Evolutionary conservation across 35 echinoderm and acorn worm species (phyloP).

Genomic region (Ophioderma brevispina): DNA sequence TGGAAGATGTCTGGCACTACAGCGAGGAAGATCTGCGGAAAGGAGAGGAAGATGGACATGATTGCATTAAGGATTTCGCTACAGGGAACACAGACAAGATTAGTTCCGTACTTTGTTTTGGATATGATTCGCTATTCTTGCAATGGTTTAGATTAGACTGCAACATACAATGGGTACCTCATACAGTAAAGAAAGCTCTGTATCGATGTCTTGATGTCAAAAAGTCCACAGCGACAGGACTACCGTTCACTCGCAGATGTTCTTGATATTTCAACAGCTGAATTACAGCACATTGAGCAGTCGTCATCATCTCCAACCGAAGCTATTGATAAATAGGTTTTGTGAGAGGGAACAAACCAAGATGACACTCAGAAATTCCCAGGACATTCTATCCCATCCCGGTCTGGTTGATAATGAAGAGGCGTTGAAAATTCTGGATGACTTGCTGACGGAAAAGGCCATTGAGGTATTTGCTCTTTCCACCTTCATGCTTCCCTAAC

Average conservation of each 20-base stretch:
- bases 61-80: background rate
- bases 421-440: background rate
- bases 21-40: background rate
- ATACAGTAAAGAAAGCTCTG: background rate
- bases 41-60: background rate
- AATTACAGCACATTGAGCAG: background rate
- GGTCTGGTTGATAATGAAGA: background rate
- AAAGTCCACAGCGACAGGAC: background rate
- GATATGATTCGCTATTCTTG: constrained; percentile 15
- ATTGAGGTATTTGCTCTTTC: too few relatives aligned
- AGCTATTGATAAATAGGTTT: background rate
- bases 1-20: constrained; percentile 16
- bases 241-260: constrained; percentile 15
- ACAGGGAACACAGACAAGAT: constrained; percentile 28
- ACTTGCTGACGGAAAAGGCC: background rate
- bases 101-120: constrained; percentile 4
- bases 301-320: background rate
- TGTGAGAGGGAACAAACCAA: background rate
- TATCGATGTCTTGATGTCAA: constrained; percentile 9
- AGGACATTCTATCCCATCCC: background rate
- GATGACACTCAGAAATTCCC: background rate
- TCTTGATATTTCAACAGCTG: background rate
- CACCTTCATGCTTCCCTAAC: too few relatives aligned
- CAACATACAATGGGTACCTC: constrained; percentile 1
- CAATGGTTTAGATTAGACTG: background rate